These are phyloP conservation scores for Sternotherus odoratus DNA, from an alignment of 2,797 vertebrate species.

Conservation along the genomic window DNA sequence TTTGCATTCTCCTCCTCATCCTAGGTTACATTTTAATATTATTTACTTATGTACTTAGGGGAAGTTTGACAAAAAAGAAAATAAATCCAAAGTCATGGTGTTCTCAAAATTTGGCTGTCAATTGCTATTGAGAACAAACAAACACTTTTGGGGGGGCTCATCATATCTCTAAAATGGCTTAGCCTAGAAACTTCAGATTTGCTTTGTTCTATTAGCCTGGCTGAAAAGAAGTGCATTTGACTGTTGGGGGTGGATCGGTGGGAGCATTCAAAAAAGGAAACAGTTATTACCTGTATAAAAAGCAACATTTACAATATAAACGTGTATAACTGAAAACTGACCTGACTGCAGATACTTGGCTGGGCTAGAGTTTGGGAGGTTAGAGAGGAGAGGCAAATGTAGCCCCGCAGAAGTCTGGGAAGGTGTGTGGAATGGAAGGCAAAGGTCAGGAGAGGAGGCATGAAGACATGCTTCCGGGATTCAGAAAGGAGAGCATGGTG, in stretches of 20 bases:
- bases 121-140: neutral
- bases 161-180: neutral
- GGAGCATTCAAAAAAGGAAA: too few species aligned
- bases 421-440: neutral
- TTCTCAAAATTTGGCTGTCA: neutral
- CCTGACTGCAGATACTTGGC: neutral
- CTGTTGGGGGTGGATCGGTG: neutral
- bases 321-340: neutral
- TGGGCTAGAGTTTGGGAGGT: neutral
- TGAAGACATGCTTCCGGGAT: neutral
- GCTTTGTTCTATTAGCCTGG: neutral
- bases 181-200: neutral
- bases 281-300: neutral
- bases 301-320: neutral
- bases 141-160: neutral
- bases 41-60: neutral
- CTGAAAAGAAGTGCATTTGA: neutral
- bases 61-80: neutral
- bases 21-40: fast-evolving
- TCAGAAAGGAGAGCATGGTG: neutral
- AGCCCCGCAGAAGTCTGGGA: neutral
- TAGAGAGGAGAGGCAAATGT: neutral
- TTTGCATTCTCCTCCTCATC: neutral
- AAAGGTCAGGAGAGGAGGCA: neutral
- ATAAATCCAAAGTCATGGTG: neutral